Conservation (phyloP, 1,140 invertebrate genomes). For the Philopotamus ludificatus region DNA sequence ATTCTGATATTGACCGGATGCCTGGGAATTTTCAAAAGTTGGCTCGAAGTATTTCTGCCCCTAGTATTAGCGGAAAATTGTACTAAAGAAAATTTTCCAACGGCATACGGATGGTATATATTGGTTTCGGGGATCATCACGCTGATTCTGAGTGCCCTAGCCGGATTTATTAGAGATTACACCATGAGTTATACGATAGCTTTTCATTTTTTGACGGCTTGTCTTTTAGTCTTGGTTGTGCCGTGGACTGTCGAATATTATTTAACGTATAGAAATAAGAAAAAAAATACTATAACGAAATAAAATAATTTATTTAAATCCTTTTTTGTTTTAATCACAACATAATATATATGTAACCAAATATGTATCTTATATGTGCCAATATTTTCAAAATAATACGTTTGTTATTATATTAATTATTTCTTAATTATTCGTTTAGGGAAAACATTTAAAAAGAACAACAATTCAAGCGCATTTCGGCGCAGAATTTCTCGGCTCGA, state of each 20-base stretch:
- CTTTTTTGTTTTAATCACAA: too few relatives aligned
- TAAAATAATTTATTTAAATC: too few relatives aligned
- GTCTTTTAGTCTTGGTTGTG: constrained; percentile 22
- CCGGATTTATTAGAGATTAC: constrained; percentile 47
- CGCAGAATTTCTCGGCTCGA: constrained; percentile 71
- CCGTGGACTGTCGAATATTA: constrained; percentile 32
- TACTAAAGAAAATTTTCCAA: constrained; percentile 59
- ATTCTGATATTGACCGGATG: constrained; percentile 55
- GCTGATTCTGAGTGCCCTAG: constrained; percentile 49
- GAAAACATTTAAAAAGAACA: too few relatives aligned
- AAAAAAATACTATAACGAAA: constrained; percentile 11
- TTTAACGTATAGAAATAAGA: background rate
- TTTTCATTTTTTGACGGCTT: constrained; percentile 45
- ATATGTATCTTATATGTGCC: too few relatives aligned
- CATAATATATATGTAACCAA: too few relatives aligned
- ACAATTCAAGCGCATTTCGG: too few relatives aligned
- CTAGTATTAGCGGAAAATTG: constrained; percentile 63
- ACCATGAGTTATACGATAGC: constrained; percentile 46
- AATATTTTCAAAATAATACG: too few relatives aligned
- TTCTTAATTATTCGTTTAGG: too few relatives aligned
- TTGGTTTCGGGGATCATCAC: constrained; percentile 53
- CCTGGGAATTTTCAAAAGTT: constrained; percentile 57
- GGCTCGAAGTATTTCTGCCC: constrained; percentile 58
- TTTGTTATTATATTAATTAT: too few relatives aligned
- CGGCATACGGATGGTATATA: constrained; percentile 66